These are phyloP conservation scores for Labroides dimidiatus DNA, from an alignment of 2,797 vertebrate genomes.

Conservation along the genomic window DNA sequence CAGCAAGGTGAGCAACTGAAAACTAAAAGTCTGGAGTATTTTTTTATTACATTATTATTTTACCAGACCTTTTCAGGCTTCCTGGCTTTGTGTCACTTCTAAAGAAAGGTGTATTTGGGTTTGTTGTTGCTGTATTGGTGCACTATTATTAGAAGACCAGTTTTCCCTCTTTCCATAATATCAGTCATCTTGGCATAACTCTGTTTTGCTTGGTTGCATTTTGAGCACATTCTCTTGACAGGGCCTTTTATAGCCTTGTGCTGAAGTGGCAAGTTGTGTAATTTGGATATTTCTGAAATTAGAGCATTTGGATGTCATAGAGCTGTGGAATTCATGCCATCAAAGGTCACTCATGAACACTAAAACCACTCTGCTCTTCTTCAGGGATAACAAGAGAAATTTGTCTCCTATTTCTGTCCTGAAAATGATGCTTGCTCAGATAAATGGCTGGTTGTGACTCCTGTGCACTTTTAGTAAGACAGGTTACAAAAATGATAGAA, in stretches of 20 bases:
- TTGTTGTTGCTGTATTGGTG: slow-evolving; percentile 66
- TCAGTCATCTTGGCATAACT: slow-evolving; percentile 74
- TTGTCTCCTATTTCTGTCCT: slow-evolving; percentile 3
- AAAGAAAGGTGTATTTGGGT: slow-evolving; percentile 60
- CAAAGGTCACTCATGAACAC: slow-evolving; percentile 55
- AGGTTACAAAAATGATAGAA: no score
- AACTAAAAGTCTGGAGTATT: slow-evolving; percentile 21
- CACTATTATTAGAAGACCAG: slow-evolving; percentile 71
- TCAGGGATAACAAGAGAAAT: slow-evolving; percentile 20
- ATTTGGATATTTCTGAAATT: slow-evolving; percentile 76
- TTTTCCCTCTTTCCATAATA: slow-evolving; percentile 74
- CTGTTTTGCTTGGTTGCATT: slow-evolving; percentile 77
- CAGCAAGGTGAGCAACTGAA: slow-evolving; percentile 19
- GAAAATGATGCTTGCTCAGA: slow-evolving; percentile 11
- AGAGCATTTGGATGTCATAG: slow-evolving; percentile 56
- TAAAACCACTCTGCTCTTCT: slow-evolving; percentile 32
- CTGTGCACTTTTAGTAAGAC: neutral
- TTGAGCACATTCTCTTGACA: slow-evolving; percentile 70
- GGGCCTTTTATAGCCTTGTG: slow-evolving; percentile 71
- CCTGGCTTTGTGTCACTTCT: slow-evolving; percentile 46
- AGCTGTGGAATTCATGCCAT: slow-evolving; percentile 57
- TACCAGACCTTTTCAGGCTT: slow-evolving; percentile 35
- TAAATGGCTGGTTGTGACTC: slow-evolving; percentile 3
- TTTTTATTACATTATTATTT: slow-evolving; percentile 50
- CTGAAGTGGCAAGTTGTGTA: slow-evolving; percentile 69